Evolutionary conservation across 2,797 vertebrate species (phyloP).

Genomic region (Spondyliosoma cantharus): DNA sequence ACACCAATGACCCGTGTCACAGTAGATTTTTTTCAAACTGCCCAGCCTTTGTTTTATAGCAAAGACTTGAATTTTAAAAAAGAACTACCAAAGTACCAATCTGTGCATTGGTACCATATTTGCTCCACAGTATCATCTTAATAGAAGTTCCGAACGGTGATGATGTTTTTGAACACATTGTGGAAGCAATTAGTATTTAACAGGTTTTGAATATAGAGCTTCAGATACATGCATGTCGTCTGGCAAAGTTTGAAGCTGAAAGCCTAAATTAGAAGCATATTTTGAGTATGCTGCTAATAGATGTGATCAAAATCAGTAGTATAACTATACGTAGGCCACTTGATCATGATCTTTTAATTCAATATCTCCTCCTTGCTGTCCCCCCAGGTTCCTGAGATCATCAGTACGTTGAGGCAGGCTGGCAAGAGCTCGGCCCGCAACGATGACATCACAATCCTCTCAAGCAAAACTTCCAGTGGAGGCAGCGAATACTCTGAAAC

Average conservation of each 20-base stretch:
- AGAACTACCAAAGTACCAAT: too few relatives aligned
- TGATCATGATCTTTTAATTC: not conserved
- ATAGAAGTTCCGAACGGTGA: not conserved
- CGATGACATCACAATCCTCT: constrained; percentile 85
- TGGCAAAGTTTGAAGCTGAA: not conserved
- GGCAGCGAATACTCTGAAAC: constrained; percentile 62
- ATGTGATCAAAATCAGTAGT: not conserved
- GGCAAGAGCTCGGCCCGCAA: constrained; percentile 92
- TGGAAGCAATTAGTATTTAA: not conserved
- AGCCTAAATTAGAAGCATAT: not conserved
- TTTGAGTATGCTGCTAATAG: not conserved
- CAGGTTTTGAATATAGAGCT: not conserved
- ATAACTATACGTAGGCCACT: not conserved
- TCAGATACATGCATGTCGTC: not conserved
- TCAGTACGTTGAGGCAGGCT: constrained; percentile 94
- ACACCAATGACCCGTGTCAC: too few relatives aligned
- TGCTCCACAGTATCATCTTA: too few relatives aligned
- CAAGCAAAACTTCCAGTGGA: constrained; percentile 74
- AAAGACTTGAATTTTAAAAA: too few relatives aligned
- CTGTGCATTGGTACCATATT: too few relatives aligned
- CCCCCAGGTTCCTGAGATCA: constrained; percentile 96
- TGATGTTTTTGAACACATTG: too few relatives aligned
- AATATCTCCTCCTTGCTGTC: constrained; percentile 1
- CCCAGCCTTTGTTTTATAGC: too few relatives aligned
- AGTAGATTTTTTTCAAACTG: too few relatives aligned